Base-by-base conservation (phyloP, 2,888 invertebrate genomes). In the Amblyteles armatorius region DNA sequence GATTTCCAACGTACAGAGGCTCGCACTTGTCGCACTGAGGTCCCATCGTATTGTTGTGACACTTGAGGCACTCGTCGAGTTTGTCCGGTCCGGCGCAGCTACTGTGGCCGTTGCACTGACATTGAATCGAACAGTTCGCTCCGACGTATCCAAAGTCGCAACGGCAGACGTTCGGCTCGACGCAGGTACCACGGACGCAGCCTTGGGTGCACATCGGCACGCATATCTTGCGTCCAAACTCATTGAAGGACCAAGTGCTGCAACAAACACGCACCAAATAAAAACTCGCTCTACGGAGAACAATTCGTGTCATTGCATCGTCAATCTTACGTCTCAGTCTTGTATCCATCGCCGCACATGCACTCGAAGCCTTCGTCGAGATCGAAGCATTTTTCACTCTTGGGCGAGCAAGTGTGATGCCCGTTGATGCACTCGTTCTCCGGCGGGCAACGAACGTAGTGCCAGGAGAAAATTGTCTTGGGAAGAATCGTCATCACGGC, bases 101-200 rank as follows among this genome's bases (percentile, higher is more conserved):
- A 81, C 98, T 97, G 94, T 99, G 98, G 0, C 98, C 98, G 93
- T 99, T 98, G 93, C 99, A 99, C 93, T 98, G 97, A 93, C 99
- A 99, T 94, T 98, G 97, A 86, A 97, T 97, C 89, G 97, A 97
- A 94, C 99, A 99, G 94, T 98, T 98, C 88, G 97, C 96, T 77
- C 99, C 99, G 33, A 99, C 98, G 94, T 97, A 99, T 81, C 99
- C 99, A 94, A 99, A 99, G 94, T 98, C 97, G 93, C 99, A 99
- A 86, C 96, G 95, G 91, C 99, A 98, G 83, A 96, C 95, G 92
- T 98, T 96, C 73, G 98, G 98, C 90, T 97, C 96, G 26, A 97
- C 94, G 93, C 98, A 98, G 22, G 95, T 95, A 87, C 98, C 98
- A 91, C 98, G 96, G 60, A 98, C 97, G 94, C 98, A 98, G 74